Conservation (phyloP, 2,797 vertebrate genomes). For the Pseudotriccus pelzelni region DNA sequence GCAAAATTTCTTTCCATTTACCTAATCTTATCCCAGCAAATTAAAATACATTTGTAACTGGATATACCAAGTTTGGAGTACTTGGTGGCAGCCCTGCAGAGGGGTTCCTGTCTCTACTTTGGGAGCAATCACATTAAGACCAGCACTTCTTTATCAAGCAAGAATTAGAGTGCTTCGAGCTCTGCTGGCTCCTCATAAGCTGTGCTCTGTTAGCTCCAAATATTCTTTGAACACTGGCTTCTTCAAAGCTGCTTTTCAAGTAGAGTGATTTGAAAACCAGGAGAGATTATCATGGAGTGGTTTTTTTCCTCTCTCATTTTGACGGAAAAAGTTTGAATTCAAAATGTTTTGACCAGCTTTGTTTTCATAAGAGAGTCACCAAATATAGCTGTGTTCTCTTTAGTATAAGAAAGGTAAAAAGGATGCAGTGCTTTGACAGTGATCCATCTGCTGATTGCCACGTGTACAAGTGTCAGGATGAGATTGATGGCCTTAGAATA, state of each 20-base stretch:
- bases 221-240: not conserved
- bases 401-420: not conserved
- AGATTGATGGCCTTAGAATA: not conserved
- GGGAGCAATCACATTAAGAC: not conserved
- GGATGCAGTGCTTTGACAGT: not conserved
- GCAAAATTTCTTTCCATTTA: not conserved
- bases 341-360: conserved; percentile 27
- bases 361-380: not conserved
- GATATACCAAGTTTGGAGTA: not conserved
- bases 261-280: not conserved
- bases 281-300: not conserved
- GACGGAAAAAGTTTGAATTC: not conserved
- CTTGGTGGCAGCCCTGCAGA: not conserved
- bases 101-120: not conserved
- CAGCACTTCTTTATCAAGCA: not conserved
- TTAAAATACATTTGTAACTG: not conserved
- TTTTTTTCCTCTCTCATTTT: not conserved
- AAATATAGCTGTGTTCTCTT: not conserved
- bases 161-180: not conserved
- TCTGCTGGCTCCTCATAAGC: not conserved
- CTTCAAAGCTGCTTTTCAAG: not conserved
- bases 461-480: not conserved
- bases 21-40: not conserved
- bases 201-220: not conserved
- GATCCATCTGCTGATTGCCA: not conserved